Evolutionary conservation across 2,113 vertebrate species (phyloP).

Genomic region (Salvelinus namaycush): DNA sequence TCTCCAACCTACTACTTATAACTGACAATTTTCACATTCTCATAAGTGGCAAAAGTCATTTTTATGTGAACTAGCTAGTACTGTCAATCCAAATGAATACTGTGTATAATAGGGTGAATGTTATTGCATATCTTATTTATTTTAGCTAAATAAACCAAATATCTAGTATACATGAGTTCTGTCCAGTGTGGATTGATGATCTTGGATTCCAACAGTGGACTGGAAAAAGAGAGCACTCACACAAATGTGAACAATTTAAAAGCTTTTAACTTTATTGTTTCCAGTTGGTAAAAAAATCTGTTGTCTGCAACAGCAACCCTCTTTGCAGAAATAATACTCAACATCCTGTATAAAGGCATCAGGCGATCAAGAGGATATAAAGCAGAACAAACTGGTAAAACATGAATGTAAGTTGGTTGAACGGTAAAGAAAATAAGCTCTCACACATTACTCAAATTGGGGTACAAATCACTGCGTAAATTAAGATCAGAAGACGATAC

Average conservation of each 20-base stretch:
- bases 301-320: constrained; percentile 15
- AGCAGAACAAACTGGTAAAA: neutral
- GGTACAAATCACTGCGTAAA: neutral
- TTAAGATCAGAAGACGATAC: neutral
- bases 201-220: no score
- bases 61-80: no score
- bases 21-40: no score
- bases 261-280: constrained; percentile 36
- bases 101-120: no score
- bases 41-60: no score
- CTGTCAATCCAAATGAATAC: no score
- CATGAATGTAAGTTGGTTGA: neutral
- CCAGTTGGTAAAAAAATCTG: constrained; percentile 24
- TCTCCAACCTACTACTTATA: no score
- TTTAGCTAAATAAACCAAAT: no score
- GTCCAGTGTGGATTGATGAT: no score
- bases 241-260: neutral
- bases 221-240: neutral
- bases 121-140: no score
- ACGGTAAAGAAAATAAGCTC: neutral
- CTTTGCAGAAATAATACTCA: neutral
- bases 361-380: neutral
- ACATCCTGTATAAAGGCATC: constrained; percentile 24
- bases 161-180: no score
- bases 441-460: neutral